phyloP scores from a whole-genome alignment of 1,140 invertebrate genomes.

The Monochamus saltuarius region DNA sequence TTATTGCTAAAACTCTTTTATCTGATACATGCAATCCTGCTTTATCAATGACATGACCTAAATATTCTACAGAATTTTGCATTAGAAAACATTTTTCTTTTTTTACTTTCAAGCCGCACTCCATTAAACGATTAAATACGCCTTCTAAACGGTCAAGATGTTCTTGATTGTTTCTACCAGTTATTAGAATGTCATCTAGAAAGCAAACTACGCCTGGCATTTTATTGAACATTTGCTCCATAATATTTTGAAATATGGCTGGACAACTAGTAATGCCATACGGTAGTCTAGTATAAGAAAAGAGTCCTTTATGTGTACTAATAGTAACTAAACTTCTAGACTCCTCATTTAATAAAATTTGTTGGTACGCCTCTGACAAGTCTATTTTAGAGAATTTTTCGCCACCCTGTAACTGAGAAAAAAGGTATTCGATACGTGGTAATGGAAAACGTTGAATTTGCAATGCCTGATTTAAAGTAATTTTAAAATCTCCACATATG shows the following conservation, averaged over 20 bases:
- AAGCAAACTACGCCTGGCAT: slow-evolving; percentile 30
- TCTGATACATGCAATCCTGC: slow-evolving; percentile 34
- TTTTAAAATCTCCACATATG: slow-evolving; percentile 50
- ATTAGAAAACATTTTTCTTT: slow-evolving; percentile 30
- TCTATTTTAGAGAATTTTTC: slow-evolving; percentile 29
- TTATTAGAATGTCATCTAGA: slow-evolving; percentile 42
- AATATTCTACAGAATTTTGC: slow-evolving; percentile 25
- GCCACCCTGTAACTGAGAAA: slow-evolving; percentile 30
- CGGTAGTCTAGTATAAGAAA: slow-evolving; percentile 43
- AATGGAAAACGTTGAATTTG: slow-evolving; percentile 25
- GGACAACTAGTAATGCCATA: slow-evolving; percentile 48
- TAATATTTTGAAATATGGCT: slow-evolving; percentile 45
- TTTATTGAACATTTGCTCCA: slow-evolving; percentile 42
- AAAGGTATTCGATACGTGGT: slow-evolving; percentile 30
- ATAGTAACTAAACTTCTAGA: slow-evolving; percentile 50
- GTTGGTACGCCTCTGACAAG: slow-evolving; percentile 41
- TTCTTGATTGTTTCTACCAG: slow-evolving; percentile 31
- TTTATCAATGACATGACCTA: slow-evolving; percentile 34
- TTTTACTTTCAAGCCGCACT: slow-evolving; percentile 31
- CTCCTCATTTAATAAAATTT: slow-evolving; percentile 48
- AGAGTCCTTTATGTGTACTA: slow-evolving; percentile 45
- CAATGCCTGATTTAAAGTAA: slow-evolving; percentile 34
- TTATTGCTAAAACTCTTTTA: slow-evolving; percentile 35
- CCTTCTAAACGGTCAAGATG: slow-evolving; percentile 25
- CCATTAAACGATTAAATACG: slow-evolving; percentile 31